These are phyloP conservation scores for Nomada lathburiana DNA, from an alignment of 2,888 invertebrate genomes.

Conservation along the genomic window DNA sequence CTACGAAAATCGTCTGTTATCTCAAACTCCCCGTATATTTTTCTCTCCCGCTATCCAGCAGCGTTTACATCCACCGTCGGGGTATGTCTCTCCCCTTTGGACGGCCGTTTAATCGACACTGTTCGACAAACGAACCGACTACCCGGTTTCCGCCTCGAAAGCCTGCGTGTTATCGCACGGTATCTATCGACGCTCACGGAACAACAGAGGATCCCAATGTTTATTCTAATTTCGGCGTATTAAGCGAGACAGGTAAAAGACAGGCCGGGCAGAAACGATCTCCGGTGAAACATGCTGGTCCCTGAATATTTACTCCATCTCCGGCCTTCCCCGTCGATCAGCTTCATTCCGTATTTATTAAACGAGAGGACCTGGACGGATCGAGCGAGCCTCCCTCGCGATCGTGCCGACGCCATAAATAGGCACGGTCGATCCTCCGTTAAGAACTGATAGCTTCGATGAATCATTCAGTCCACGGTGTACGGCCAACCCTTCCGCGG, in stretches of 20 bases:
- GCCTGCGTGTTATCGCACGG: neutral
- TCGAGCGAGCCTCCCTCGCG: neutral
- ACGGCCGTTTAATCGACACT: constrained; percentile 1
- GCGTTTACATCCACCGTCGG: too few relatives aligned
- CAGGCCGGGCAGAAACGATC: neutral
- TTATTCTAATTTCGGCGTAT: neutral
- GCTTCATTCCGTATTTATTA: constrained; percentile 42
- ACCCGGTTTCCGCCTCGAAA: neutral
- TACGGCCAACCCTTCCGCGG: constrained; percentile 21
- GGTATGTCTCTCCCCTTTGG: neutral
- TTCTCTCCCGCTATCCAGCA: neutral
- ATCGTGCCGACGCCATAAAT: constrained; percentile 28
- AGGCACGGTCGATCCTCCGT: constrained; percentile 21
- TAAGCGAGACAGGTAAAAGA: constrained; percentile 12
- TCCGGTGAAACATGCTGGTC: neutral
- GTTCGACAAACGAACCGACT: neutral
- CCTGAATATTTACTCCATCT: constrained; percentile 28
- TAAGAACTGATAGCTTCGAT: constrained; percentile 38
- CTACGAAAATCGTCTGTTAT: neutral
- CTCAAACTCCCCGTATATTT: neutral
- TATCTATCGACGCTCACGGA: constrained; percentile 2
- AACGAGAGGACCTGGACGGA: neutral
- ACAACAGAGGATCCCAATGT: neutral
- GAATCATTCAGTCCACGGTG: constrained; percentile 39
- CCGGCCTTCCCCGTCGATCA: neutral